Percentiles rank a stretch among this genome's conserved stretches.
Conservation (phyloP, 2,888 invertebrate genomes). For the Eupithecia inturbata region DNA sequence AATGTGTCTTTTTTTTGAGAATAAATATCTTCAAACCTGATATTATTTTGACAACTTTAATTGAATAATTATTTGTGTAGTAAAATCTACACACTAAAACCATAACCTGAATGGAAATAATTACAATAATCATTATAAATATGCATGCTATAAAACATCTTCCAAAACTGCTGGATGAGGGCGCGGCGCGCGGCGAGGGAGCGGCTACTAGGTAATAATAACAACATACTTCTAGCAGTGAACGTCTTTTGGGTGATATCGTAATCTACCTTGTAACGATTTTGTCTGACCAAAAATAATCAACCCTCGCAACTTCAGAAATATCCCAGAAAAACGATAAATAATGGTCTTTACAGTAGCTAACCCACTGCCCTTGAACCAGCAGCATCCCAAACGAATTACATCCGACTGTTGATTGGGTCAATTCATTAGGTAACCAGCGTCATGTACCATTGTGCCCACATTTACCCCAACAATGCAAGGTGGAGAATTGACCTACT, state of each 20-base stretch:
- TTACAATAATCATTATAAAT: neutral
- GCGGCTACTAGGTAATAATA: neutral
- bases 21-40: no score
- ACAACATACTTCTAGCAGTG: no score
- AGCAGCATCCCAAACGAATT: slow-evolving; percentile 45
- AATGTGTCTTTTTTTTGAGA: no score
- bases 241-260: neutral
- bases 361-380: slow-evolving; percentile 48
- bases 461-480: slow-evolving; percentile 21
- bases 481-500: slow-evolving; percentile 33
- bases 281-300: neutral
- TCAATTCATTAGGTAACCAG: slow-evolving; percentile 37
- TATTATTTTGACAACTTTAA: no score
- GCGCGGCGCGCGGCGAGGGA: no score
- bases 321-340: neutral
- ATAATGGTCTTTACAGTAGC: slow-evolving; percentile 39
- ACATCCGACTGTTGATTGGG: slow-evolving; percentile 52
- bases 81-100: neutral
- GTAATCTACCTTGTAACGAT: neutral
- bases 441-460: neutral
- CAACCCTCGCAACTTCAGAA: neutral
- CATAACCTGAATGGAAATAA: neutral
- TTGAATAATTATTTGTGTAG: no score
- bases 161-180: neutral
- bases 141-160: neutral